A percentile compares a stretch with the other conserved stretches of the same genome.
These are phyloP conservation scores for Aulostomus chinensis DNA, from an alignment of 2,797 vertebrate genomes.

Conservation along the genomic window DNA sequence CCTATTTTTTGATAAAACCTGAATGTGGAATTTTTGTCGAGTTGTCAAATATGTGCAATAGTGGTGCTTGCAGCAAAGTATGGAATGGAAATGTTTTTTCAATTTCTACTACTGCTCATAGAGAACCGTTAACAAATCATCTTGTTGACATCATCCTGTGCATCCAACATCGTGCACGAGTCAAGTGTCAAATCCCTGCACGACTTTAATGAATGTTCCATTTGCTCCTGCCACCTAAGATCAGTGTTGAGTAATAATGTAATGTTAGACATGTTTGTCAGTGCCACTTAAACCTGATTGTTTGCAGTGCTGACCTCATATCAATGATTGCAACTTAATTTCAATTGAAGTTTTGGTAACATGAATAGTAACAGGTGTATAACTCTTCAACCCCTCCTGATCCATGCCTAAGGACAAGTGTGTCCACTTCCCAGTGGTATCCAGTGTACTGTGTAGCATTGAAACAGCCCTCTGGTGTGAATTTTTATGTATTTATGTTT, in stretches of 20 bases:
- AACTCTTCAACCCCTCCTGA: too few species aligned
- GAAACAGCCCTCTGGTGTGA: slow-evolving; percentile 12
- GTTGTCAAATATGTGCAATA: too few species aligned
- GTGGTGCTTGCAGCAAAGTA: too few species aligned
- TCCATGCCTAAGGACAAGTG: too few species aligned
- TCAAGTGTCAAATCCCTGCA: slow-evolving; percentile 54
- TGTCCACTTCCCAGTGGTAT: too few species aligned
- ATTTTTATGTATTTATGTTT: slow-evolving; percentile 7
- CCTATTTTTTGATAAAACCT: too few species aligned
- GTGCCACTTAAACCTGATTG: slow-evolving; percentile 3
- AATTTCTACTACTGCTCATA: slow-evolving; percentile 6
- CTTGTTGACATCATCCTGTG: slow-evolving; percentile 56
- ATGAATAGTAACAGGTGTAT: background rate
- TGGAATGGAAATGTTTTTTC: too few species aligned
- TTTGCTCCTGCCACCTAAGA: slow-evolving; percentile 59
- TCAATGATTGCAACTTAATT: slow-evolving; percentile 17
- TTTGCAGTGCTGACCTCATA: slow-evolving; percentile 11
- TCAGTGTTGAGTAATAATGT: slow-evolving; percentile 46
- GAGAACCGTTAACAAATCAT: slow-evolving; percentile 59
- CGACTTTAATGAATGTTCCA: slow-evolving; percentile 26
- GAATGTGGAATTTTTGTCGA: too few species aligned
- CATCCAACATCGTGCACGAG: slow-evolving; percentile 44
- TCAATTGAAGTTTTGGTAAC: slow-evolving; percentile 13
- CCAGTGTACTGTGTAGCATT: slow-evolving; percentile 22
- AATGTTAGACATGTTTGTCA: slow-evolving; percentile 40